phyloP scores from a whole-genome alignment of 2,113 vertebrate genomes.

The Hippoglossus stenolepis region DNA sequence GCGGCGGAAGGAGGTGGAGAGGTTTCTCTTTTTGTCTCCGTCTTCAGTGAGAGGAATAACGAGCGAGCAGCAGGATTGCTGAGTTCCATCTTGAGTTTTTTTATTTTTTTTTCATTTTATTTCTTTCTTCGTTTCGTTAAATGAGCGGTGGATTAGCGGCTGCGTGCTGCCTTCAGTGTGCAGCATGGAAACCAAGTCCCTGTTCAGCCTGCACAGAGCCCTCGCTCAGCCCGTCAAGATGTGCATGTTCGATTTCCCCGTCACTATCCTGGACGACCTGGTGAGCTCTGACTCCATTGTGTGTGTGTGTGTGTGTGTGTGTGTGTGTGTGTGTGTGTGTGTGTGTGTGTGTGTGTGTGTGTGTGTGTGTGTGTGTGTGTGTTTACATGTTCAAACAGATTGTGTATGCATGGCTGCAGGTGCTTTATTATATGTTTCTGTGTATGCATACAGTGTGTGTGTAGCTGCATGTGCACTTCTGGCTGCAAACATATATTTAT shows the following conservation, averaged over 20 bases:
- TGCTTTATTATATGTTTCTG: no score
- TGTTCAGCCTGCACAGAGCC: slow-evolving; percentile 89
- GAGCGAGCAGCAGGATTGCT: slow-evolving; percentile 7
- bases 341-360: slow-evolving; percentile 6
- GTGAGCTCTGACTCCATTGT: slow-evolving; percentile 77
- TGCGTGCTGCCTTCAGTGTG: background rate
- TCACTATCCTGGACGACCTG: slow-evolving; percentile 87
- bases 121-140: background rate
- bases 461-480: background rate
- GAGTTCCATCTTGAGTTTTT: slow-evolving; percentile 17
- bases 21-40: slow-evolving; percentile 35
- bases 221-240: slow-evolving; percentile 88
- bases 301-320: slow-evolving; percentile 10
- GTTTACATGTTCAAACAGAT: background rate
- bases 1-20: slow-evolving; percentile 23
- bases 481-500: background rate
- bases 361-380: slow-evolving; percentile 13
- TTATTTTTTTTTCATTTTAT: background rate
- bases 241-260: slow-evolving; percentile 89
- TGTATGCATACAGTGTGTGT: slow-evolving; percentile 8
- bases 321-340: slow-evolving; percentile 12
- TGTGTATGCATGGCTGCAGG: no score
- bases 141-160: background rate
- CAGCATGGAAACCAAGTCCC: slow-evolving; percentile 87
- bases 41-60: slow-evolving; percentile 28